phyloP scores from a whole-genome alignment of 2,797 vertebrate species.

The Odontamblyopus rebecca region DNA sequence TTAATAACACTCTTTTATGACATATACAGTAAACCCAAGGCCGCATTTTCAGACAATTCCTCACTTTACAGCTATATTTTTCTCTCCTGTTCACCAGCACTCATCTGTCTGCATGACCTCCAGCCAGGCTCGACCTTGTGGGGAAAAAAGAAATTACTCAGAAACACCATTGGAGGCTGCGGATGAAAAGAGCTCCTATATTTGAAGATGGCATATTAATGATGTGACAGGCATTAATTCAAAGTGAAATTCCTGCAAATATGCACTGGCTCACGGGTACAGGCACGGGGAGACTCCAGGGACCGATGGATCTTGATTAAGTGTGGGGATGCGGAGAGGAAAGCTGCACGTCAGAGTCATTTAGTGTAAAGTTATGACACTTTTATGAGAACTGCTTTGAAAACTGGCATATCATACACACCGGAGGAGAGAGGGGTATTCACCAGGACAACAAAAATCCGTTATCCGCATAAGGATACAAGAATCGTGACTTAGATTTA shows the following conservation, averaged over 20 bases:
- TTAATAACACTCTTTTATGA: slow-evolving; percentile 20
- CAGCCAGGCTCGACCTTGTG: slow-evolving; percentile 46
- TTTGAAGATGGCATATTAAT: slow-evolving; percentile 55
- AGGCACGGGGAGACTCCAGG: slow-evolving; percentile 33
- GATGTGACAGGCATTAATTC: slow-evolving; percentile 62
- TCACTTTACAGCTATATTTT: slow-evolving; percentile 20
- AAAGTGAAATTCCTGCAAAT: slow-evolving; percentile 51
- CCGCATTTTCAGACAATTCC: slow-evolving; percentile 23
- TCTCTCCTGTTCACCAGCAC: slow-evolving; percentile 15
- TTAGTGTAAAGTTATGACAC: slow-evolving; percentile 68
- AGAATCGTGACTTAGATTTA: neutral
- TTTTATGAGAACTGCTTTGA: slow-evolving; percentile 62
- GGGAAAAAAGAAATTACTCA: slow-evolving; percentile 32
- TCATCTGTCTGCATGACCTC: slow-evolving; percentile 43
- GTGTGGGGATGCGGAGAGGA: slow-evolving; percentile 31
- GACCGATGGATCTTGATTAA: slow-evolving; percentile 72
- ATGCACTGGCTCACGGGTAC: slow-evolving; percentile 9
- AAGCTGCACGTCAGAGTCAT: slow-evolving; percentile 56
- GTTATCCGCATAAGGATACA: slow-evolving; percentile 20
- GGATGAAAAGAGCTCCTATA: slow-evolving; percentile 54
- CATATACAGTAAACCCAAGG: slow-evolving; percentile 18
- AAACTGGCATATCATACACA: slow-evolving; percentile 35
- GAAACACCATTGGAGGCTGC: slow-evolving; percentile 30
- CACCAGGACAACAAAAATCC: slow-evolving; percentile 26
- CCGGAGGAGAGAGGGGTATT: slow-evolving; percentile 14